A percentile compares a stretch with the other conserved stretches of the same genome.
phyloP scores from a whole-genome alignment of 2,797 vertebrate species.

The Cyprinodon diabolis region DNA sequence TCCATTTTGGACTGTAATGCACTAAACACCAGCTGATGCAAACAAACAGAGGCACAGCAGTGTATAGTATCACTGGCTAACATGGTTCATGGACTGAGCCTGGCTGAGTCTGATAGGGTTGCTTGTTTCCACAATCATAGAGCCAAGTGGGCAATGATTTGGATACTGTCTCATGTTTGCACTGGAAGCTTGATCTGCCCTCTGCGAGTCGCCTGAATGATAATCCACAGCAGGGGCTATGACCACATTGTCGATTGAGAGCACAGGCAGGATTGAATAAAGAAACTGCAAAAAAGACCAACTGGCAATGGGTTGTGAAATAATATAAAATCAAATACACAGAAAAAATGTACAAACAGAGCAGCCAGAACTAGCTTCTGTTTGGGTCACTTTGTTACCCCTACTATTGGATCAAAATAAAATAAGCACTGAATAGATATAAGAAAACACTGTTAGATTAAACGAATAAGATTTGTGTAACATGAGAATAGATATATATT shows the following conservation, averaged over 20 bases:
- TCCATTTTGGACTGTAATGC: constrained; percentile 37
- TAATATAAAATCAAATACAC: constrained; percentile 3
- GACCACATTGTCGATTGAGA: constrained; percentile 45
- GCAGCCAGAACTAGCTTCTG: background rate
- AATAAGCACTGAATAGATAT: background rate
- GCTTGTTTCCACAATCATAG: constrained; percentile 62
- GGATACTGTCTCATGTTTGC: constrained; percentile 76
- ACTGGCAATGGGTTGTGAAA: constrained; percentile 4
- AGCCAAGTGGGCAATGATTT: constrained; percentile 63
- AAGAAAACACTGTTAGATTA: background rate
- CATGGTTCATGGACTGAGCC: constrained; percentile 47
- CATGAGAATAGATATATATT: no score
- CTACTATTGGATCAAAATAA: background rate
- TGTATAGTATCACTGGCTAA: constrained; percentile 43
- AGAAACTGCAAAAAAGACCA: constrained; percentile 19
- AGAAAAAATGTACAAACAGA: background rate
- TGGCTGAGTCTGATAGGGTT: constrained; percentile 63
- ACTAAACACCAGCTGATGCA: constrained; percentile 43
- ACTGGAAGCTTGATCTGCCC: constrained; percentile 69
- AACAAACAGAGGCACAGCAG: constrained; percentile 53
- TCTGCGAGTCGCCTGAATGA: constrained; percentile 73
- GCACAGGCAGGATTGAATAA: constrained; percentile 26
- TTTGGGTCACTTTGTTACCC: background rate
- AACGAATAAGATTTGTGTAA: background rate
- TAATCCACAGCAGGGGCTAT: constrained; percentile 68